phyloP scores from a whole-genome alignment of 2,888 invertebrate species.

The Deroplatys truncata region DNA sequence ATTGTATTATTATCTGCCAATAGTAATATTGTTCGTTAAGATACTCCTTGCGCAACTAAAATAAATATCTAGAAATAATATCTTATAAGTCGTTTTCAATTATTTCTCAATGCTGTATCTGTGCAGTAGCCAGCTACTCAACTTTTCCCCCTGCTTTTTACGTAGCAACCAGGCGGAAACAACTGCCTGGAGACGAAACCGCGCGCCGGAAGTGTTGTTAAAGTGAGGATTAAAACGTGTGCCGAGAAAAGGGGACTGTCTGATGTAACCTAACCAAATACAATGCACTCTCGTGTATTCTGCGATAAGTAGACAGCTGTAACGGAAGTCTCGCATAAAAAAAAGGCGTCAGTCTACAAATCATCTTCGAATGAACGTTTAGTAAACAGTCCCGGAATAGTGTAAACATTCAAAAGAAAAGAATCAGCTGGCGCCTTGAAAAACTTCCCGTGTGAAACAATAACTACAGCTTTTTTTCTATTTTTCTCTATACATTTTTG shows the following conservation, averaged over 20 bases:
- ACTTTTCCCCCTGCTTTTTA: too few species aligned
- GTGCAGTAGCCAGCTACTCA: too few species aligned
- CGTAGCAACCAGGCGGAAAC: neutral
- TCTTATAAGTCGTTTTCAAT: too few species aligned
- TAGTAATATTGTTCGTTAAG: too few species aligned
- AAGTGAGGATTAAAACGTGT: neutral
- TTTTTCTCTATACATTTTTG: neutral
- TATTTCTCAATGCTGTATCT: too few species aligned
- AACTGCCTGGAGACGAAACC: neutral
- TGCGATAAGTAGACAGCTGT: neutral
- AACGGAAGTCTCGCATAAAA: neutral
- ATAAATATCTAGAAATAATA: too few species aligned
- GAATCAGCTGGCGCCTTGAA: neutral
- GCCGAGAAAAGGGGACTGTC: neutral
- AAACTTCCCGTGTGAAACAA: neutral
- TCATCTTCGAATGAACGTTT: neutral
- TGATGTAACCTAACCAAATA: neutral
- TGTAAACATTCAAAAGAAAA: neutral
- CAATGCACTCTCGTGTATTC: neutral
- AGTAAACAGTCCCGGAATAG: neutral
- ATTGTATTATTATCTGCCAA: too few species aligned
- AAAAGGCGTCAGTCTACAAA: neutral
- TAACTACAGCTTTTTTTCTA: neutral
- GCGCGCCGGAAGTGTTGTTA: neutral
- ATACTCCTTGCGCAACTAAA: too few species aligned